Conservation (phyloP, 2,113 vertebrate species). For the Limanda limanda region DNA sequence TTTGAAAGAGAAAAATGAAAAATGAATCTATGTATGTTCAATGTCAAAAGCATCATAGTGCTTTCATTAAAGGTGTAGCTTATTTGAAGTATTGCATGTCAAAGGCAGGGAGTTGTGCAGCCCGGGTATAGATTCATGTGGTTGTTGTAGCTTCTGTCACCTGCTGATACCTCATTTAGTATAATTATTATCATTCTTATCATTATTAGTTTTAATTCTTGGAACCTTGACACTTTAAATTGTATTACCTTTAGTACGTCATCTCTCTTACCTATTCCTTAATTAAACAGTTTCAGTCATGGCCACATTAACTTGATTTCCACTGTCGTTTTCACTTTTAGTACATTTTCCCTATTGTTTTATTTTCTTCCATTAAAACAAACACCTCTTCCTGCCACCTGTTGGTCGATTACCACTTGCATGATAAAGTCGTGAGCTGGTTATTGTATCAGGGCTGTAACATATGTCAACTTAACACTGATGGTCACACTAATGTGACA, state of each 20-base stretch:
- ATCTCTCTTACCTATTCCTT: background rate
- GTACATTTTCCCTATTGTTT: background rate
- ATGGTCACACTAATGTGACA: slow-evolving; percentile 65
- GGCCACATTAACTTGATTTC: background rate
- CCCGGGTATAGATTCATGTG: background rate
- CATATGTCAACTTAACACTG: slow-evolving; percentile 67
- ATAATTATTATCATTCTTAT: background rate
- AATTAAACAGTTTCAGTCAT: background rate
- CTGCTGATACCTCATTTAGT: background rate
- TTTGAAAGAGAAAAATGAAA: slow-evolving; percentile 30
- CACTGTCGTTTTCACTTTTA: background rate
- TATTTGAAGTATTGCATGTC: slow-evolving; percentile 14
- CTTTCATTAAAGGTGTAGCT: slow-evolving; percentile 10
- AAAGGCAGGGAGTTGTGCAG: slow-evolving; percentile 33
- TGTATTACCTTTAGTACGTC: background rate
- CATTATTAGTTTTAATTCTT: slow-evolving; percentile 5
- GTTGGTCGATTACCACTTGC: slow-evolving; percentile 17
- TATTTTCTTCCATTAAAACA: slow-evolving; percentile 11
- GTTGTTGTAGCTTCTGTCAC: slow-evolving; percentile 9
- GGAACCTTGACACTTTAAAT: background rate
- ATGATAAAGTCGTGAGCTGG: slow-evolving; percentile 46
- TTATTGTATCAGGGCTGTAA: slow-evolving; percentile 52
- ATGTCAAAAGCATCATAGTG: slow-evolving; percentile 43
- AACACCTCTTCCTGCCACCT: slow-evolving; percentile 23
- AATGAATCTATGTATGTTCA: slow-evolving; percentile 44